Conservation (phyloP, 2,113 vertebrate species). For the Pterocles burchelli region DNA sequence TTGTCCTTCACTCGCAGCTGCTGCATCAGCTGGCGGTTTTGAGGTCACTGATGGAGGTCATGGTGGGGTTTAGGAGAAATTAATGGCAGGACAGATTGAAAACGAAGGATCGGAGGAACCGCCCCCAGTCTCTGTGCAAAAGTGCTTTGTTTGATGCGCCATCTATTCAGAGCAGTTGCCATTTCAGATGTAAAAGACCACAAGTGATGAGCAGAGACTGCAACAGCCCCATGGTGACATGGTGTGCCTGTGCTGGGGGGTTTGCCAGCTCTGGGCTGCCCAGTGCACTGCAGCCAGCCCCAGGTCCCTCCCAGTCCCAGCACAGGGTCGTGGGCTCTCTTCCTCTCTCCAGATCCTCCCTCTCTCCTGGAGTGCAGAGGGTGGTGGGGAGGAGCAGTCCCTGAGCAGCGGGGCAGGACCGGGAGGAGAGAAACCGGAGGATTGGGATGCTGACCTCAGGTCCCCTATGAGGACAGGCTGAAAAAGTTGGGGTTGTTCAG, state of each 20-base stretch:
- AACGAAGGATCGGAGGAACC: background rate
- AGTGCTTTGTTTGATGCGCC: background rate
- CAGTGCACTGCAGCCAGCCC: background rate
- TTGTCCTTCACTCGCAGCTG: background rate
- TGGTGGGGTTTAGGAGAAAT: background rate
- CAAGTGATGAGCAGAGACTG: background rate
- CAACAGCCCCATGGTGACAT: background rate
- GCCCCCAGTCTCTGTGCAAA: background rate
- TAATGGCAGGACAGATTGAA: background rate
- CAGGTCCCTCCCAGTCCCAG: background rate
- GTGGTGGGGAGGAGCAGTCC: background rate
- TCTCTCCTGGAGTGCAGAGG: background rate
- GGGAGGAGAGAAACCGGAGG: background rate
- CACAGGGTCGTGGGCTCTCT: background rate
- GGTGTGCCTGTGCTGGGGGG: background rate
- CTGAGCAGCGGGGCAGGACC: background rate
- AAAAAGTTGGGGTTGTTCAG: too few species aligned
- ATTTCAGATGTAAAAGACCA: background rate
- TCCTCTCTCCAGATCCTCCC: background rate
- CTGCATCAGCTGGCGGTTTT: background rate
- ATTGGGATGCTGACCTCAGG: background rate
- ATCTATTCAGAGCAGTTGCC: background rate
- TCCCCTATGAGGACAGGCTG: too few species aligned
- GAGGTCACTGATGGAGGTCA: background rate
- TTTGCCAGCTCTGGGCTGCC: background rate